These are phyloP conservation scores for Dascyllus trimaculatus DNA, from an alignment of 2,113 vertebrate species.

Conservation along the genomic window DNA sequence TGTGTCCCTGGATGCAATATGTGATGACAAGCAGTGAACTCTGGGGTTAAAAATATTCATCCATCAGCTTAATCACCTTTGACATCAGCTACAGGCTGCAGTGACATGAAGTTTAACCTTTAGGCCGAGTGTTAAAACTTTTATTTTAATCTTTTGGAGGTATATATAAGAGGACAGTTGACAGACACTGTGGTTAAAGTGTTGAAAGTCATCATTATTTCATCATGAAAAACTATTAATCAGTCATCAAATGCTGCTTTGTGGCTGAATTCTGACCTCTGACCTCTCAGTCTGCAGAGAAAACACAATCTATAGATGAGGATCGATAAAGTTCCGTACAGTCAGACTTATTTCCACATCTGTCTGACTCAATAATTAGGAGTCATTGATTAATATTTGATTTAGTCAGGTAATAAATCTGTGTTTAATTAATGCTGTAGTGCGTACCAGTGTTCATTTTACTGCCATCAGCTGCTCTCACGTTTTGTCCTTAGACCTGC, in stretches of 20 bases:
- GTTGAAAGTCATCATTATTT: not conserved
- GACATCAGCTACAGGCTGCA: not conserved
- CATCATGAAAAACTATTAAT: not conserved
- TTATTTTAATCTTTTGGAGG: not conserved
- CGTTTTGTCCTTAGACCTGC: too few relatives aligned
- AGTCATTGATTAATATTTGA: not conserved
- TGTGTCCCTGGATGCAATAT: not conserved
- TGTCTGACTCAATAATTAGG: not conserved
- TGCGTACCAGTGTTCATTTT: too few relatives aligned
- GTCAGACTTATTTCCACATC: not conserved
- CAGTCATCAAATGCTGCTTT: not conserved
- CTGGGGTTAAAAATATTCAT: not conserved
- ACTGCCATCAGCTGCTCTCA: too few relatives aligned
- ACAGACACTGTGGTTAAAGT: too few relatives aligned
- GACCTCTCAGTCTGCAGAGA: conserved; percentile 6
- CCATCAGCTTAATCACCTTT: not conserved
- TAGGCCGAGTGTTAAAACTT: not conserved
- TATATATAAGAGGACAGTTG: not conserved
- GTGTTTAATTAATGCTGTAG: too few relatives aligned
- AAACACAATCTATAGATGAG: not conserved
- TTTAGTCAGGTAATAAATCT: too few relatives aligned
- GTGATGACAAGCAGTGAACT: not conserved
- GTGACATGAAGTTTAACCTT: too few relatives aligned
- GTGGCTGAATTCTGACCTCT: conserved; percentile 17
- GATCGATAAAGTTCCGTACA: conserved; percentile 19